phyloP scores from a whole-genome alignment of 2,797 vertebrate genomes.

The Astyanax mexicanus region DNA sequence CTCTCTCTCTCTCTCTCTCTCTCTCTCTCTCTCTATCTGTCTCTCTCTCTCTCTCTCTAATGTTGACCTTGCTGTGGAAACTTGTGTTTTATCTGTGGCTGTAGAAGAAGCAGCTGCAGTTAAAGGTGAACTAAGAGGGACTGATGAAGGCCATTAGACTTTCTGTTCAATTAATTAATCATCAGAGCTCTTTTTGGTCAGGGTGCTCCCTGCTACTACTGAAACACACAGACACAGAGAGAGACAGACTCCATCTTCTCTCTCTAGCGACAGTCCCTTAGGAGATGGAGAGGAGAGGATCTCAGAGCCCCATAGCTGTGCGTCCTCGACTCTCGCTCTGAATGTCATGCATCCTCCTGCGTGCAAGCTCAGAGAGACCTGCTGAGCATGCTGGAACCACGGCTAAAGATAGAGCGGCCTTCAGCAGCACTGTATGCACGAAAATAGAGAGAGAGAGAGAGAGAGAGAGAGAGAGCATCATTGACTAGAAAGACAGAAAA shows the following conservation, averaged over 20 bases:
- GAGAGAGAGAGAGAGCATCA: background rate
- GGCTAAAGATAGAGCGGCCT: constrained; percentile 40
- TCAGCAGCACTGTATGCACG: background rate
- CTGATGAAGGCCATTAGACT: constrained; percentile 40
- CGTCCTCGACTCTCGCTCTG: constrained; percentile 21
- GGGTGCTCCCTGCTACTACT: background rate
- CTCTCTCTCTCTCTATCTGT: background rate
- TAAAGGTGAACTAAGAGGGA: background rate
- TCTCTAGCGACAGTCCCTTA: background rate
- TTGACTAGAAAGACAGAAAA: background rate
- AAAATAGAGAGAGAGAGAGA: background rate
- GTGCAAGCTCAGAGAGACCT: constrained; percentile 26
- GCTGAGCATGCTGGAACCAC: constrained; percentile 44
- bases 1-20: background rate
- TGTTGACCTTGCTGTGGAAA: constrained; percentile 32
- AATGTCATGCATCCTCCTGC: constrained; percentile 40
- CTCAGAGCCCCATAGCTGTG: constrained; percentile 9
- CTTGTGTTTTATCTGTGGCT: constrained; percentile 17
- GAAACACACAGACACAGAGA: constrained; percentile 14
- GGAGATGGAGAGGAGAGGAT: background rate
- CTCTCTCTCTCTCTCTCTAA: background rate
- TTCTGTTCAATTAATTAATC: constrained; percentile 59
- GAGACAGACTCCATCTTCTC: background rate
- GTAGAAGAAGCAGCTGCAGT: constrained; percentile 25
- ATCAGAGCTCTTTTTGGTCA: constrained; percentile 46